These are phyloP conservation scores for Danionella cerebrum DNA, from an alignment of 2,113 vertebrate species.

Conservation along the genomic window DNA sequence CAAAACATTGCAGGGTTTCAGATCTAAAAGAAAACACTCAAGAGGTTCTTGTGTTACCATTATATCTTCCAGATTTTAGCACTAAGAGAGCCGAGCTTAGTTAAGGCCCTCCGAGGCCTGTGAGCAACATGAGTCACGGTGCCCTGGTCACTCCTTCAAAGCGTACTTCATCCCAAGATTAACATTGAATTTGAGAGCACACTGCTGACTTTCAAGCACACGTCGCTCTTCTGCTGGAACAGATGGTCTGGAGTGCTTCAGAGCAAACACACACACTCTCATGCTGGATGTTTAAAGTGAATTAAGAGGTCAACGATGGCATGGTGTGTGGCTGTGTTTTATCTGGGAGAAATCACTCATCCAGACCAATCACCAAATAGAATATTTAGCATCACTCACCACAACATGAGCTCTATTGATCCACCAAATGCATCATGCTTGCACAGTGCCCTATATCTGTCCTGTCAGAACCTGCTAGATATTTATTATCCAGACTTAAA, in stretches of 20 bases:
- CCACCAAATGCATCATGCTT: not conserved
- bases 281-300: not conserved
- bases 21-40: not conserved
- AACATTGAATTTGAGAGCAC: not conserved
- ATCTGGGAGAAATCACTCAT: not conserved
- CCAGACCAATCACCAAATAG: not conserved
- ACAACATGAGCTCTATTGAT: not conserved
- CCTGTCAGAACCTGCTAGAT: not conserved
- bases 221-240: not conserved
- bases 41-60: not conserved
- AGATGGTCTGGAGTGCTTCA: not conserved
- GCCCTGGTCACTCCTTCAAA: not conserved
- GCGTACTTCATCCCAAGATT: not conserved
- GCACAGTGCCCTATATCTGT: conserved; percentile 4
- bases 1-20: not conserved
- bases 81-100: not conserved
- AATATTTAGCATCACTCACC: not conserved
- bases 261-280: not conserved
- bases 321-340: conserved; percentile 1
- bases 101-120: not conserved
- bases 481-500: not conserved
- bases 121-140: not conserved
- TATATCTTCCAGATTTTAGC: not conserved
- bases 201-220: not conserved
- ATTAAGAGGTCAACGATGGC: not conserved